Conservation (phyloP, 1,140 invertebrate species). For the Drosophila pseudoobscura region DNA sequence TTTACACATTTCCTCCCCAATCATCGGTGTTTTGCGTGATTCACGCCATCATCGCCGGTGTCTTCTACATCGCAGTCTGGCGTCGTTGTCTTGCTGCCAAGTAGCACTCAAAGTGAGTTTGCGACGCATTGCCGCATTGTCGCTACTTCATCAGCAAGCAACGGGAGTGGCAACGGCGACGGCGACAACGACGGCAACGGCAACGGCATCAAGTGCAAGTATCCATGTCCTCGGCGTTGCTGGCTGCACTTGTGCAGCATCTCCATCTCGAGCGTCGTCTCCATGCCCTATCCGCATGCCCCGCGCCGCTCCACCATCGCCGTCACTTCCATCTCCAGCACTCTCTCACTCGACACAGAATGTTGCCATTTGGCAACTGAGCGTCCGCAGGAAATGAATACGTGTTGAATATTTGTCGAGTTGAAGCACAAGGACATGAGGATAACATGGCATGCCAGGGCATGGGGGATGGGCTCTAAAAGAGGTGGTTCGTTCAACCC, state of each 20-base stretch:
- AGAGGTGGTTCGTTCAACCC: conserved; percentile 18
- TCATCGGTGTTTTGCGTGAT: conserved; percentile 21
- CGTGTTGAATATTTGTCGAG: conserved; percentile 81
- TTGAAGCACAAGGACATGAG: conserved; percentile 74
- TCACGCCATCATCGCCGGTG: conserved; percentile 48
- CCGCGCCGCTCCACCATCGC: too few relatives aligned
- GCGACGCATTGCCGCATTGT: conserved; percentile 80
- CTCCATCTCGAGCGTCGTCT: conserved; percentile 30
- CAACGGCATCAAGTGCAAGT: conserved; percentile 73
- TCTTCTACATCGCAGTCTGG: conserved; percentile 32
- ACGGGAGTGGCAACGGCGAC: conserved; percentile 23
- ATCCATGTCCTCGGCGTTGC: conserved; percentile 58
- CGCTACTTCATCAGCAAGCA: conserved; percentile 77
- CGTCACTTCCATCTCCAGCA: not conserved
- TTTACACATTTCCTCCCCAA: not conserved
- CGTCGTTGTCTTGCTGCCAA: conserved; percentile 65
- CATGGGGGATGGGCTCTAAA: conserved; percentile 5
- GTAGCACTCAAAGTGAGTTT: conserved; percentile 79
- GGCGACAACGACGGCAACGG: conserved; percentile 2
- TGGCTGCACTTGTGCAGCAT: conserved; percentile 70
- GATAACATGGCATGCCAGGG: conserved; percentile 34
- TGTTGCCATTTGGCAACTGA: conserved; percentile 78
- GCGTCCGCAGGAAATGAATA: conserved; percentile 79
- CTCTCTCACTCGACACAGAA: conserved; percentile 36
- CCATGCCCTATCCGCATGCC: not conserved